A percentile compares a stretch with the other conserved stretches of the same genome.
phyloP scores from a whole-genome alignment of 2,797 vertebrate genomes.

The Pseudocheirus occidentalis region DNA sequence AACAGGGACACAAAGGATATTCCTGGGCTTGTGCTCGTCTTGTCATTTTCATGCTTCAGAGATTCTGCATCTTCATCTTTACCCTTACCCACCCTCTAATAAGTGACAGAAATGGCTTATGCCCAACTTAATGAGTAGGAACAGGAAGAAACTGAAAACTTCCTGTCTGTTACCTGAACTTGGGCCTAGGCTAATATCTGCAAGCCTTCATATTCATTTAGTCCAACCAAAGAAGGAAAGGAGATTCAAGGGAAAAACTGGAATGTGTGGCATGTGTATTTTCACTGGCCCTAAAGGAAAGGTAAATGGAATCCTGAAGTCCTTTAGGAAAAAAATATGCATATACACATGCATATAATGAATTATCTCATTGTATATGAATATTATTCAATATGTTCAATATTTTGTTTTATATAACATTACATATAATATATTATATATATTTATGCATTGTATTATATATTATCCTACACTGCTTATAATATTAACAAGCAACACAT shows the following conservation, averaged over 20 bases:
- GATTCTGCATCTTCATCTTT: neutral
- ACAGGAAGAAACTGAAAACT: neutral
- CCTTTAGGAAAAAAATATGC: too few relatives aligned
- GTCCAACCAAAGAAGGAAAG: neutral
- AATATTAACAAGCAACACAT: too few relatives aligned
- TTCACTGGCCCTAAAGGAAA: neutral
- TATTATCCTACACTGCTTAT: too few relatives aligned
- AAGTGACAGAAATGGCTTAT: neutral
- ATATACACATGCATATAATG: too few relatives aligned
- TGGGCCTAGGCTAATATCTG: neutral
- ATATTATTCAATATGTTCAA: too few relatives aligned
- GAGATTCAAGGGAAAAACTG: neutral
- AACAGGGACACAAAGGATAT: neutral
- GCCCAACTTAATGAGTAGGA: neutral
- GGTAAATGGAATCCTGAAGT: too few relatives aligned
- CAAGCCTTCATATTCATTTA: neutral
- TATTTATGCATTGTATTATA: too few relatives aligned
- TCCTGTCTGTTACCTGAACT: neutral
- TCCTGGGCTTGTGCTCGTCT: neutral
- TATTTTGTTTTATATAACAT: too few relatives aligned
- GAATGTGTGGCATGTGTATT: neutral
- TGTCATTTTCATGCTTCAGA: neutral
- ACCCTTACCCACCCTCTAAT: neutral
- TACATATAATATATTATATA: too few relatives aligned
- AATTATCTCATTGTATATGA: too few relatives aligned